These are phyloP conservation scores for Limnephilus lunatus DNA, from an alignment of 2,888 invertebrate species.

Conservation along the genomic window DNA sequence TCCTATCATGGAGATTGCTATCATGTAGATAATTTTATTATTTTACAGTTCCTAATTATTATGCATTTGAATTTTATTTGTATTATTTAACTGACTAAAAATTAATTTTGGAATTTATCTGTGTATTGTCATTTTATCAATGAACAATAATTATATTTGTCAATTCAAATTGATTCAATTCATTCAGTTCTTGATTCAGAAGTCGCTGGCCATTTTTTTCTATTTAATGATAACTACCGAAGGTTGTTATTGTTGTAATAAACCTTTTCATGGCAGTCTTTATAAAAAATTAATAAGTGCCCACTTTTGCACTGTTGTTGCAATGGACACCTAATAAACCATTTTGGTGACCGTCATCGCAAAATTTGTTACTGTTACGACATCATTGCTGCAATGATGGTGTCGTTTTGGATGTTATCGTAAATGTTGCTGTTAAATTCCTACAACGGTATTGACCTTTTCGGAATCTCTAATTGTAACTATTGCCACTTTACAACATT, in stretches of 20 bases:
- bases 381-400: not conserved
- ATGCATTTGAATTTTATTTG: not conserved
- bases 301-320: not conserved
- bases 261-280: not conserved
- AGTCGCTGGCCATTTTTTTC: not conserved
- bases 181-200: not conserved
- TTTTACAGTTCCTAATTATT: constrained; percentile 15
- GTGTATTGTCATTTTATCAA: not conserved
- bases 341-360: not conserved
- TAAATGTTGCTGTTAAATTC: not conserved
- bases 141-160: not conserved
- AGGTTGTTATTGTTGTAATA: not conserved
- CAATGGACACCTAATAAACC: not conserved
- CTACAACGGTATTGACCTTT: not conserved
- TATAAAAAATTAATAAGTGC: not conserved
- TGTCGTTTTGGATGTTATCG: not conserved
- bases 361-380: not conserved
- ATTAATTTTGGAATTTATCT: not conserved
- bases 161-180: not conserved
- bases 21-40: not conserved
- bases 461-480: not conserved
- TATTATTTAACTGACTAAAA: not conserved
- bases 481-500: not conserved
- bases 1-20: not conserved
- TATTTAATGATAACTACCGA: not conserved